Percentiles rank a stretch among this genome's conserved stretches.
Conservation (phyloP, 2,888 invertebrate species). For the Lapara coniferarum region DNA sequence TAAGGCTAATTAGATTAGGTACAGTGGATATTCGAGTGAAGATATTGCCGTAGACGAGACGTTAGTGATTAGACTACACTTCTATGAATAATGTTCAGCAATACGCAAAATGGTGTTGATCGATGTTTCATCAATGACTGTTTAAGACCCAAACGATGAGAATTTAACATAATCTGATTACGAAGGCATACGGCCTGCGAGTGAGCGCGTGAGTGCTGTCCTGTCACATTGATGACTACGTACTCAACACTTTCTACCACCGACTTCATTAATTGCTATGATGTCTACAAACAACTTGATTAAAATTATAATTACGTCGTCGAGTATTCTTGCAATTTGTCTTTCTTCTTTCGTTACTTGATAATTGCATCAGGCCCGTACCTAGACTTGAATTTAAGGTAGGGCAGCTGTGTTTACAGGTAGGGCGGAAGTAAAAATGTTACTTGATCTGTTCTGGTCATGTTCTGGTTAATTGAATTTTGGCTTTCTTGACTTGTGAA, state of each 20-base stretch:
- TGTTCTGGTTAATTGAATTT: too few species aligned
- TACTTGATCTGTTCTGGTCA: too few species aligned
- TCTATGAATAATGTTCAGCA: slow-evolving; percentile 29
- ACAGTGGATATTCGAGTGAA: not conserved
- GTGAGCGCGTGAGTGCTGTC: slow-evolving; percentile 30
- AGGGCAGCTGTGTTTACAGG: too few species aligned
- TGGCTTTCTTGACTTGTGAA: too few species aligned
- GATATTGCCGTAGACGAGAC: not conserved
- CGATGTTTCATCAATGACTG: slow-evolving; percentile 38
- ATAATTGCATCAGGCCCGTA: too few species aligned
- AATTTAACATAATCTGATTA: slow-evolving; percentile 53
- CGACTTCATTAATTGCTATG: not conserved
- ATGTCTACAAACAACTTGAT: too few species aligned
- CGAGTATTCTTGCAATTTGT: too few species aligned
- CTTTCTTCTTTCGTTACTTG: too few species aligned
- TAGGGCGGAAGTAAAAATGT: too few species aligned
- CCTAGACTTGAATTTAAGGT: too few species aligned
- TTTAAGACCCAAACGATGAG: slow-evolving; percentile 39
- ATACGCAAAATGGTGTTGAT: slow-evolving; percentile 37
- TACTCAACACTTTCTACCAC: not conserved
- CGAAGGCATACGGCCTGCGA: slow-evolving; percentile 40
- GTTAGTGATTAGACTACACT: slow-evolving; percentile 25
- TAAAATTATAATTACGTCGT: too few species aligned
- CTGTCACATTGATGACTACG: not conserved
- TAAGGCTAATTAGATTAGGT: too few species aligned